Evolutionary conservation across 2,888 invertebrate genomes (phyloP).

Genomic region (Drosophila subsilvestris): DNA sequence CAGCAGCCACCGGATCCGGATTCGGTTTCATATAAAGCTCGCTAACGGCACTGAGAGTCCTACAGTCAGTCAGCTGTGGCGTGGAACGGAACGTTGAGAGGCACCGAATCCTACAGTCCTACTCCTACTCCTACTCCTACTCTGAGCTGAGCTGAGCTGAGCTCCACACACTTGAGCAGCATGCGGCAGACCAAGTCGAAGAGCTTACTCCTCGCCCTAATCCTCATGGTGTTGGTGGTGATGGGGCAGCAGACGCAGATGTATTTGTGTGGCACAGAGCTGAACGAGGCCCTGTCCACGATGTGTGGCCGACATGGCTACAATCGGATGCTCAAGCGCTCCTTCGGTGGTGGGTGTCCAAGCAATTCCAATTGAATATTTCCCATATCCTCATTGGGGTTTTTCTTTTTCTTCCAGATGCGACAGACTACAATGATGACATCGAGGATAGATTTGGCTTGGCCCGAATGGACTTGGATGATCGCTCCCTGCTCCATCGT

Average conservation of each 20-base stretch:
- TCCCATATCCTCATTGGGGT: not conserved
- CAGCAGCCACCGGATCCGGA: constrained; percentile 9
- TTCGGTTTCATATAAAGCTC: constrained; percentile 57
- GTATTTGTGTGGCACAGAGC: constrained; percentile 59
- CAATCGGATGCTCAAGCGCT: constrained; percentile 59
- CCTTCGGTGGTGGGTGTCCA: constrained; percentile 44
- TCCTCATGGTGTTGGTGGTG: constrained; percentile 34
- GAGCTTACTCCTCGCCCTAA: constrained; percentile 38
- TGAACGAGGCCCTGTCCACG: constrained; percentile 55
- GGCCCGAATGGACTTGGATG: constrained; percentile 21
- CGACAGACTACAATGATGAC: constrained; percentile 48
- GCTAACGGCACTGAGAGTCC: constrained; percentile 1
- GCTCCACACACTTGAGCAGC: constrained; percentile 7
- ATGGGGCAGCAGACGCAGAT: constrained; percentile 15
- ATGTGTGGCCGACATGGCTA: constrained; percentile 67
- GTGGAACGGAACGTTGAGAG: constrained; percentile 27
- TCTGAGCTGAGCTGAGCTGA: not conserved
- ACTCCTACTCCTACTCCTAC: no score
- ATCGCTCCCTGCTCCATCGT: constrained; percentile 52
- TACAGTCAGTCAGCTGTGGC: constrained; percentile 59
- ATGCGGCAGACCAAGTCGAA: constrained; percentile 20
- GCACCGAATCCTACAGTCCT: no score
- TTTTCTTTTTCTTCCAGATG: constrained; percentile 14
- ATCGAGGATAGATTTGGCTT: constrained; percentile 34
- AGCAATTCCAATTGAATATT: not conserved